A percentile compares a stretch with the other conserved stretches of the same genome.
These are phyloP conservation scores for Homarus gammarus DNA, from an alignment of 2,888 invertebrate genomes.

Conservation along the genomic window DNA sequence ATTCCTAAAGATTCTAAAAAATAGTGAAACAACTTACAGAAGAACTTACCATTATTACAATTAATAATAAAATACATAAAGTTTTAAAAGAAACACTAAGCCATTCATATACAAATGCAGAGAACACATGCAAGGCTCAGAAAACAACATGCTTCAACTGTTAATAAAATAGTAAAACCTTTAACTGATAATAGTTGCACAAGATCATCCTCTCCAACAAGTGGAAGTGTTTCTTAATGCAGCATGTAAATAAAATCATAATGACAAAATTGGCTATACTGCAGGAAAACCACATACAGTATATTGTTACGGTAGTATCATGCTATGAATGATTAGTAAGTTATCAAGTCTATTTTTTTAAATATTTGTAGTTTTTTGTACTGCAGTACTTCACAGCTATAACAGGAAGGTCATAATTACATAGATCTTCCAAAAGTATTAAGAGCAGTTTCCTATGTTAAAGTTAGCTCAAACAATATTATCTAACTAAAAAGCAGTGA, in stretches of 20 bases:
- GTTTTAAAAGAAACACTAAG: neutral
- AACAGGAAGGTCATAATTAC: no score
- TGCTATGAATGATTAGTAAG: no score
- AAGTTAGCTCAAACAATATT: no score
- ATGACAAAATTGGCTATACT: neutral
- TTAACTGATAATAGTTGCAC: conserved; percentile 34
- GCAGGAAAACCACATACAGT: no score
- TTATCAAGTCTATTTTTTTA: no score
- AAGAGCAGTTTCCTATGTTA: no score
- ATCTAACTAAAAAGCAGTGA: no score
- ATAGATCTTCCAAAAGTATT: no score
- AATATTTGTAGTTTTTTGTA: no score
- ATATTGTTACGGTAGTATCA: no score
- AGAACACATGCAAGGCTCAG: neutral
- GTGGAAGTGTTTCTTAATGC: conserved; percentile 56
- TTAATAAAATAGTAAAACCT: conserved; percentile 39
- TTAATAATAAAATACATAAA: neutral
- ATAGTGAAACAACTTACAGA: neutral
- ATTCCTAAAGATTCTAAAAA: neutral
- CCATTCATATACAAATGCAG: neutral
- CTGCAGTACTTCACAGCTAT: no score
- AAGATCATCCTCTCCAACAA: conserved; percentile 58
- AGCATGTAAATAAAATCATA: conserved; percentile 11
- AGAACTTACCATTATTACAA: neutral
- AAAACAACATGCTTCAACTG: conserved; percentile 3